Evolutionary conservation across 2,797 vertebrate species (phyloP).

Genomic region (Phyllotis vaccarum): DNA sequence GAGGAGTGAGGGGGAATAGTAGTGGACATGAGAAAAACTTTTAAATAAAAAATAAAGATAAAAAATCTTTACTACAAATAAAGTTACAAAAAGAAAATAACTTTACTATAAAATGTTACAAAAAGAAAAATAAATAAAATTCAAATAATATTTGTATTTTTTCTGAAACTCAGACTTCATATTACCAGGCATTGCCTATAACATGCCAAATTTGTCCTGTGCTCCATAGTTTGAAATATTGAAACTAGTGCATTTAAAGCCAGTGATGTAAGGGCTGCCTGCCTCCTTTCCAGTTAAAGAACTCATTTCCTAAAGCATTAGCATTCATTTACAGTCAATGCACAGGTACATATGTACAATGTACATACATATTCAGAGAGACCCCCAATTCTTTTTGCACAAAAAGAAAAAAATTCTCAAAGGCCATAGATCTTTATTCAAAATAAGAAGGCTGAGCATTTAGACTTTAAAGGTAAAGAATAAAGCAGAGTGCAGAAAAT

Average conservation of each 20-base stretch:
- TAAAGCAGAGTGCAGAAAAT: background rate
- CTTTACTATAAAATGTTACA: too few relatives aligned
- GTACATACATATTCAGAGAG: background rate
- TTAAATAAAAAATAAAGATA: too few relatives aligned
- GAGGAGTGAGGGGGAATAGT: too few relatives aligned
- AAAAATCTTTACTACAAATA: too few relatives aligned
- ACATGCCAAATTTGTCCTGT: conserved; percentile 23
- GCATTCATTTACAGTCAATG: background rate
- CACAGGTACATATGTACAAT: background rate
- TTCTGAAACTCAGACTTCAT: background rate
- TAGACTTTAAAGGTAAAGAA: conserved; percentile 27
- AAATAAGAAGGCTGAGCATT: conserved; percentile 18
- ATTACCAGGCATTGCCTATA: background rate
- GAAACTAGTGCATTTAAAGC: conserved; percentile 46
- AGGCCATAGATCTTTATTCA: background rate
- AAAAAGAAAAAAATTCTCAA: conserved; percentile 1
- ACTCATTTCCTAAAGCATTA: conserved; percentile 60
- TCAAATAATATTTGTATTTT: background rate
- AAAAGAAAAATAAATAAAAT: too few relatives aligned
- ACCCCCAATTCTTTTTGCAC: background rate
- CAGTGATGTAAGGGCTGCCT: background rate
- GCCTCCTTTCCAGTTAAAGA: conserved; percentile 35
- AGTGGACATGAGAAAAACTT: too few relatives aligned
- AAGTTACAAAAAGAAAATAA: too few relatives aligned
- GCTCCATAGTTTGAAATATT: conserved; percentile 14